These are phyloP conservation scores for Diarsia brunnea DNA, from an alignment of 2,888 invertebrate genomes.

Conservation along the genomic window DNA sequence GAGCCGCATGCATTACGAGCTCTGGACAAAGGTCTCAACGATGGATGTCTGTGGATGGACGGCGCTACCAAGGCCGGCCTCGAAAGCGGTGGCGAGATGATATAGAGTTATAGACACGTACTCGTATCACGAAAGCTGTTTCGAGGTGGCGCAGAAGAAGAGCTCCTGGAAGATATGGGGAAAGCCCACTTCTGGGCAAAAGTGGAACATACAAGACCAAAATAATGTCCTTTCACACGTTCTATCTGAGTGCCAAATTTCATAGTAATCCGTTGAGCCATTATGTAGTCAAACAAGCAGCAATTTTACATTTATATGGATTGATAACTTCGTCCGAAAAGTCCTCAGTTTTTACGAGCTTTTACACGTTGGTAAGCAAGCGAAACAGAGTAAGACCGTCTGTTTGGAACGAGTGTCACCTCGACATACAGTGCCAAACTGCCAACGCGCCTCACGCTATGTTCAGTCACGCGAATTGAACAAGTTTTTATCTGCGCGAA, in stretches of 20 bases:
- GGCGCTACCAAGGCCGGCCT: no score
- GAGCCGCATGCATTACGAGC: no score
- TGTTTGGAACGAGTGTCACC: slow-evolving; percentile 35
- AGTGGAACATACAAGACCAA: no score
- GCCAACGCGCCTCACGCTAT: slow-evolving; percentile 51
- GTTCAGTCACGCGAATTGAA: slow-evolving; percentile 53
- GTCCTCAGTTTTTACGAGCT: slow-evolving; percentile 1
- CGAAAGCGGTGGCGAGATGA: no score
- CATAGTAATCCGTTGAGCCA: neutral
- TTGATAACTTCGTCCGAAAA: slow-evolving; percentile 1
- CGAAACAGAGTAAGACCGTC: slow-evolving; percentile 40
- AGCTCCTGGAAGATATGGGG: no score
- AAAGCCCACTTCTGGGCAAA: no score
- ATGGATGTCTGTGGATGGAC: no score
- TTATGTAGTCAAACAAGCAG: neutral
- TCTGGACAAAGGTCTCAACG: no score
- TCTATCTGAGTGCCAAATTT: neutral
- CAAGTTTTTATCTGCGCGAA: slow-evolving; percentile 35
- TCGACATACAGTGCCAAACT: slow-evolving; percentile 15
- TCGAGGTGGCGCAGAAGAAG: no score
- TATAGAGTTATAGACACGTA: no score
- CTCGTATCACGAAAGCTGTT: no score
- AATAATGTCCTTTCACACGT: no score
- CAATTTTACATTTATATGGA: neutral
- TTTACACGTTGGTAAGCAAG: slow-evolving; percentile 4